phyloP scores from a whole-genome alignment of 2,797 vertebrate species.

The Sebastes matsubarae region DNA sequence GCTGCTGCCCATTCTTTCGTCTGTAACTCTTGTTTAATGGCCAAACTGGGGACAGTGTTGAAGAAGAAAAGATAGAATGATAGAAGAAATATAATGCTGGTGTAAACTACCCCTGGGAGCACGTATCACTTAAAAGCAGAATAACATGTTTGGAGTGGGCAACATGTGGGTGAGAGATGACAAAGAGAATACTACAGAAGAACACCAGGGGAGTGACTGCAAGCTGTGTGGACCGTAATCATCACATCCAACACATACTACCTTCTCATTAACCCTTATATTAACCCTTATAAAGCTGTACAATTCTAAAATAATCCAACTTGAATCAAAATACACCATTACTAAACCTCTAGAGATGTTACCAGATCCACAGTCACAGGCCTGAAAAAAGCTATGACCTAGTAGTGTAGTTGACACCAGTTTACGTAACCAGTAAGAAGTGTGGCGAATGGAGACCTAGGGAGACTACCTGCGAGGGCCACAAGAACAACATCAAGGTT shows the following conservation, averaged over 20 bases:
- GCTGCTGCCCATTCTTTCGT: background rate
- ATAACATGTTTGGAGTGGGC: slow-evolving; percentile 1
- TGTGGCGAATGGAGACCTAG: slow-evolving; percentile 4
- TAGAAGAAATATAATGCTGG: background rate
- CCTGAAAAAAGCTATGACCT: slow-evolving; percentile 2
- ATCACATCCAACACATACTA: background rate
- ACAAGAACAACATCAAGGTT: background rate
- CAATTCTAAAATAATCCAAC: background rate
- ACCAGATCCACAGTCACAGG: background rate
- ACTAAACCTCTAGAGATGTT: background rate
- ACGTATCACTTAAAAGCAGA: slow-evolving; percentile 20
- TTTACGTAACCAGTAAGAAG: slow-evolving; percentile 15
- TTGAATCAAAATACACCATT: background rate
- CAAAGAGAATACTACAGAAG: slow-evolving; percentile 11
- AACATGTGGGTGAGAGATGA: slow-evolving; percentile 17
- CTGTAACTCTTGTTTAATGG: background rate
- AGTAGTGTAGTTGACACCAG: background rate
- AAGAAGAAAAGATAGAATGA: slow-evolving; percentile 6
- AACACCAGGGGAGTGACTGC: slow-evolving; percentile 1
- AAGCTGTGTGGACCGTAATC: slow-evolving; percentile 1
- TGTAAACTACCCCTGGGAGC: background rate
- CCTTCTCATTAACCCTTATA: background rate
- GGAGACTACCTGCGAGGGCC: background rate
- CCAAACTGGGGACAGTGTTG: background rate
- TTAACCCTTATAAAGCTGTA: background rate